phyloP scores from a whole-genome alignment of 92 coral and sea anemone species.

The Heteractis magnifica region DNA sequence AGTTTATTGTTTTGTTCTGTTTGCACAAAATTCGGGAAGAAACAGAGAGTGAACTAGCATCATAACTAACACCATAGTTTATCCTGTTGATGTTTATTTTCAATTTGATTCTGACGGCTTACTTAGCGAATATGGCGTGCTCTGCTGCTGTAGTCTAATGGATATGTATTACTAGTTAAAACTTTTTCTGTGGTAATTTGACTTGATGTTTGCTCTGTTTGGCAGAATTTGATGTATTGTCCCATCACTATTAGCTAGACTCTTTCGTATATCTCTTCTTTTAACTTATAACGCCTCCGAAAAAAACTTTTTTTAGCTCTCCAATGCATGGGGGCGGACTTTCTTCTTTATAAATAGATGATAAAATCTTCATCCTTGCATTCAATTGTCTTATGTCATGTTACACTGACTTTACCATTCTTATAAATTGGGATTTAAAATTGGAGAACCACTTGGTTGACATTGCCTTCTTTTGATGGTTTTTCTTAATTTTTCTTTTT shows the following conservation, averaged over 20 bases:
- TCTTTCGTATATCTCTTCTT: neutral
- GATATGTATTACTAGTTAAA: neutral
- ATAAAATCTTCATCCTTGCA: neutral
- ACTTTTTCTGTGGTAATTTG: neutral
- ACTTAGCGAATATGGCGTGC: neutral
- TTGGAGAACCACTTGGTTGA: neutral
- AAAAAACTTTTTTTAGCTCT: no score
- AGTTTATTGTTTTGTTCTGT: neutral
- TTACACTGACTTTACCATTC: neutral
- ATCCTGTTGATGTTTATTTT: neutral
- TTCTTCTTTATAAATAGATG: neutral
- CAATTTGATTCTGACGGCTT: neutral
- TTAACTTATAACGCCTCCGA: neutral
- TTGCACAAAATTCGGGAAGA: neutral
- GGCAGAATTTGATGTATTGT: neutral
- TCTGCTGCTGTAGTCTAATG: neutral
- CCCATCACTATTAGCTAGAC: neutral
- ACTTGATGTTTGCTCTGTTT: neutral
- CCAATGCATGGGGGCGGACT: no score
- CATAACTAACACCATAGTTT: neutral
- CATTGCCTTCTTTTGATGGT: neutral
- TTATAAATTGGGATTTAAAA: neutral
- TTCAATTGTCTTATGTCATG: neutral
- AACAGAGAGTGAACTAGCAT: neutral
- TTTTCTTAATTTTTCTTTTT: neutral